phyloP scores from a whole-genome alignment of 2,113 vertebrate genomes.

The Emberiza fucata region DNA sequence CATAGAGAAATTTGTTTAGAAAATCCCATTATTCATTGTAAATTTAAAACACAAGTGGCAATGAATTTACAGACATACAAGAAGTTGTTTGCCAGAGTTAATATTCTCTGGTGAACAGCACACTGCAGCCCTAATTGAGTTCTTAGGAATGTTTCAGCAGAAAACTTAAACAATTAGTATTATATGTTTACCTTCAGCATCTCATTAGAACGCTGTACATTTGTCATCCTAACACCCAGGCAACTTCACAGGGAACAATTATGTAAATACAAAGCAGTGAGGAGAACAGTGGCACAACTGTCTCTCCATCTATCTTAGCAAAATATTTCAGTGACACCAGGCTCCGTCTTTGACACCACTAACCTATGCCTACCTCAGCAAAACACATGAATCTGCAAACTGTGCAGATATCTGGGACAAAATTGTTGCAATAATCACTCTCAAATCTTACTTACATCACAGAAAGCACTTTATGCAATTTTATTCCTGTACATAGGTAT shows the following conservation, averaged over 20 bases:
- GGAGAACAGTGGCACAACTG: neutral
- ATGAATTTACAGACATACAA: neutral
- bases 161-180: constrained; percentile 14
- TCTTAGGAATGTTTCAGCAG: neutral
- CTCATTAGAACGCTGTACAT: neutral
- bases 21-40: neutral
- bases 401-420: neutral
- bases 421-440: neutral
- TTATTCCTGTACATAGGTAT: neutral
- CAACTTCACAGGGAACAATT: constrained; percentile 4
- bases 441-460: neutral
- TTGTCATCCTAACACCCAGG: neutral
- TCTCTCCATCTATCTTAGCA: neutral
- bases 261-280: constrained; percentile 28
- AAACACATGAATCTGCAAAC: neutral
- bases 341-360: neutral
- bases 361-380: constrained; percentile 33
- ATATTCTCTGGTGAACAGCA: neutral
- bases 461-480: neutral
- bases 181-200: neutral
- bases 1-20: neutral
- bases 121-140: constrained; percentile 3
- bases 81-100: neutral
- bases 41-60: neutral
- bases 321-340: constrained; percentile 1